Base-by-base conservation (phyloP, 37 sponge, comb jelly and placozoan species). In the Eunapius fragilis region DNA sequence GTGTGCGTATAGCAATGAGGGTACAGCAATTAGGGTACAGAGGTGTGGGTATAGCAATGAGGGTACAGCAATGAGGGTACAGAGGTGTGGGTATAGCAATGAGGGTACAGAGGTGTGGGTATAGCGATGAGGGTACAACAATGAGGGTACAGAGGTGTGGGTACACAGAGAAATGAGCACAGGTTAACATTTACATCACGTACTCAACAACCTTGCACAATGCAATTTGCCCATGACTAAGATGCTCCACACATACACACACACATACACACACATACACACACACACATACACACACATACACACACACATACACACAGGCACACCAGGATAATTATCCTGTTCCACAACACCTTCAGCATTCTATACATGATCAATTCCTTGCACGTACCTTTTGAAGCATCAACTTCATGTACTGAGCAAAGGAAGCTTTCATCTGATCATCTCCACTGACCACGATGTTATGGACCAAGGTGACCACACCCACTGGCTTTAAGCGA, bases 341-440 rank as follows among this genome's bases (percentile, higher is more conserved):
- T 17, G 22, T n/a, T n/a, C n/a, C 58, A 4, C 14, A 58, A 11
- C 22, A 4, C 58, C 19, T 17, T 11, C 58, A 19, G 14, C 58
- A 58, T 17, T 19, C 58, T 58, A 17, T 17, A 58, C 41, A 6
- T 6, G 3, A 41, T 9, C 41, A 6, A 41, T 41, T 41, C 41
- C 41, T 41, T 41, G 41, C 33, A 84, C 78, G 2, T 69, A 93
- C 94, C 85, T 93, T 93, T 71, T 93, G 94, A 31, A 90, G 94
- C 84, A 84, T 87, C 22, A 87, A 74, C 80, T 90, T 93, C 33
- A 93, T 82, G 85, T 93, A 93, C 74, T 93, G 90, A 0, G 87
- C 67, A 71, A 93, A 93, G 91, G 91, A 93, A 19, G 41, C 48
- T 41, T 69, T 89, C 27, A 50, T 90, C 33, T 70, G 76, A 23